Evolutionary conservation across 2,888 invertebrate species (phyloP).

Genomic region (Sisyra terminalis): DNA sequence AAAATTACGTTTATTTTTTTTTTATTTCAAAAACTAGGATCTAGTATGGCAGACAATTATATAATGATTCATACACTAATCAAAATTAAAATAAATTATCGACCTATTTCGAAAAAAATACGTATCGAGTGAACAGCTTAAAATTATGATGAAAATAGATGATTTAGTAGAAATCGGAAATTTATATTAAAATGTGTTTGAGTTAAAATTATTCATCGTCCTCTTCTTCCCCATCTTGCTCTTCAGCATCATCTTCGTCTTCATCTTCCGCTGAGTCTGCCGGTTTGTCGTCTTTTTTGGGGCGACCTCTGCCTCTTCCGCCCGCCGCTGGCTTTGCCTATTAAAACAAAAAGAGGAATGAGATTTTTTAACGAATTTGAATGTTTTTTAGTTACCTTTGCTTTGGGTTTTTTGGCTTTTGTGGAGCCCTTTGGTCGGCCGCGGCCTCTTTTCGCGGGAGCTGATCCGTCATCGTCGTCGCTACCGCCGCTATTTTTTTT

Average conservation of each 20-base stretch:
- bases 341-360: constrained; percentile 1
- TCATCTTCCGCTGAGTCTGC: constrained; percentile 24
- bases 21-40: too few species aligned
- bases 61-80: too few species aligned
- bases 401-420: constrained; percentile 30
- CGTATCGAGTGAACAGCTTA: too few species aligned
- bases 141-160: too few species aligned
- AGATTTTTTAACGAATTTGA: neutral
- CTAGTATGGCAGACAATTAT: too few species aligned
- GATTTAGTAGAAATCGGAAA: too few species aligned
- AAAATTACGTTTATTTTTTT: too few species aligned
- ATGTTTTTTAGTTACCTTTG: constrained; percentile 18
- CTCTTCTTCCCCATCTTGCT: constrained; percentile 20
- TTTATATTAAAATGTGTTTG: neutral
- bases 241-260: constrained; percentile 26
- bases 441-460: constrained; percentile 33
- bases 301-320: constrained; percentile 16
- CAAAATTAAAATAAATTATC: too few species aligned
- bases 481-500: constrained; percentile 11
- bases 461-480: constrained; percentile 21
- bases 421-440: constrained; percentile 36
- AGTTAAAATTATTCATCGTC: constrained; percentile 17
- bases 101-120: too few species aligned
- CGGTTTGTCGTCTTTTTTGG: constrained; percentile 29
- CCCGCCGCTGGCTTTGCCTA: constrained; percentile 14